Percentiles rank a stretch among this genome's conserved stretches.
These are phyloP conservation scores for Pyrochroa serraticornis DNA, from an alignment of 2,888 invertebrate genomes.

Conservation along the genomic window DNA sequence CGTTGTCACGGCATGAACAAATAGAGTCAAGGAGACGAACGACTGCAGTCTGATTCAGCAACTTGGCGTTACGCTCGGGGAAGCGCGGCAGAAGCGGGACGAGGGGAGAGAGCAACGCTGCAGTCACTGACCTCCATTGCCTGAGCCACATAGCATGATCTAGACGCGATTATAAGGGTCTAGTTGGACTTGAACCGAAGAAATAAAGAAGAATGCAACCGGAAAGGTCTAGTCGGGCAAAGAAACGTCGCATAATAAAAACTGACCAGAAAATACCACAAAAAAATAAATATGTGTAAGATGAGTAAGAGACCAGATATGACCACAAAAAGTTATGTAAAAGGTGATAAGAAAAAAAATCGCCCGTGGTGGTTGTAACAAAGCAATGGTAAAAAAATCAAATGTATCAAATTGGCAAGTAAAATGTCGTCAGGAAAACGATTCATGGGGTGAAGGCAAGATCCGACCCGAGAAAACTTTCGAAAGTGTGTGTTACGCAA, in stretches of 20 bases:
- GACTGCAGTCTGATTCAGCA: constrained; percentile 45
- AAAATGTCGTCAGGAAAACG: too few species aligned
- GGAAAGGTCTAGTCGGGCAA: too few species aligned
- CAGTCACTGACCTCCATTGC: constrained; percentile 53
- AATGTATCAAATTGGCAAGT: too few species aligned
- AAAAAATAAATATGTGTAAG: too few species aligned
- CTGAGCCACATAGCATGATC: constrained; percentile 50
- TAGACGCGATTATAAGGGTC: constrained; percentile 30
- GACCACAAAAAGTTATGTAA: too few species aligned
- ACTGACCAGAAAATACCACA: not conserved
- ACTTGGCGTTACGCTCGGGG: constrained; percentile 41
- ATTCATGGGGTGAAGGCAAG: too few species aligned
- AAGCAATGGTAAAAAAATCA: too few species aligned
- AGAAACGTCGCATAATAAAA: not conserved
- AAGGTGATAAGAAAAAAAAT: too few species aligned
- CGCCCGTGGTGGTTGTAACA: too few species aligned
- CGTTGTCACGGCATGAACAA: constrained; percentile 34
- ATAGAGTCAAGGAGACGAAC: constrained; percentile 43
- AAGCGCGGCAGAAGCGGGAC: constrained; percentile 33
- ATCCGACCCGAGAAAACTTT: too few species aligned
- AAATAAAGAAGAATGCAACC: not conserved
- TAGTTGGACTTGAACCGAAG: constrained; percentile 5
- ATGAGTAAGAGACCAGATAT: too few species aligned
- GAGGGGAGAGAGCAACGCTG: constrained; percentile 35
- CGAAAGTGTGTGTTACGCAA: too few species aligned